phyloP scores from a whole-genome alignment of 2,797 vertebrate species.

The Manis javanica region DNA sequence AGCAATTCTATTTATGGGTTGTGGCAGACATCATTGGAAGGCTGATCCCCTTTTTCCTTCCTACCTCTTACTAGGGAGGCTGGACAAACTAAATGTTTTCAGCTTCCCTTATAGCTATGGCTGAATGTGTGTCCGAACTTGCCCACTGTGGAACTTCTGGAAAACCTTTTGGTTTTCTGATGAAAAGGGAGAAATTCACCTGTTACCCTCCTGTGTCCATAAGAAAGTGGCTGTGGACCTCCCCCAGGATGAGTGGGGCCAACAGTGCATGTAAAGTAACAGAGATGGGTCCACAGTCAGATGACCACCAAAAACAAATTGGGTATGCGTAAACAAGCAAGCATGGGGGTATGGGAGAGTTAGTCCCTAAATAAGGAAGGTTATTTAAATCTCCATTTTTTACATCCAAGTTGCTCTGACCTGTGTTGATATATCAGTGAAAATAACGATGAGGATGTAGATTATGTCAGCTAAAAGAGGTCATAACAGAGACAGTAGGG shows the following conservation, averaged over 20 bases:
- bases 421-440: not conserved
- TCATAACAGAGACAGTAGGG: not conserved
- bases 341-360: not conserved
- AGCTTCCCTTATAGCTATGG: not conserved
- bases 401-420: not conserved
- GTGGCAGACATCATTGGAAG: not conserved
- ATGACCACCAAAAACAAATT: not conserved
- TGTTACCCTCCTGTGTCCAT: not conserved
- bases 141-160: not conserved
- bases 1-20: not conserved
- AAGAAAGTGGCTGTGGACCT: not conserved
- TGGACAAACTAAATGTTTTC: not conserved
- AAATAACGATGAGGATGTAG: not conserved
- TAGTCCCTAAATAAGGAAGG: not conserved
- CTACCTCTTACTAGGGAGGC: not conserved
- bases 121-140: not conserved
- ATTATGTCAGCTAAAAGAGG: not conserved
- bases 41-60: not conserved
- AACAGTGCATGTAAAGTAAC: not conserved
- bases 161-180: not conserved
- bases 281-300: not conserved
- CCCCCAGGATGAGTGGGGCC: not conserved
- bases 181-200: not conserved
- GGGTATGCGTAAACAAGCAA: not conserved
- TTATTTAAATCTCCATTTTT: not conserved